Conservation (phyloP, 2,113 vertebrate genomes). For the Bos javanicus region DNA sequence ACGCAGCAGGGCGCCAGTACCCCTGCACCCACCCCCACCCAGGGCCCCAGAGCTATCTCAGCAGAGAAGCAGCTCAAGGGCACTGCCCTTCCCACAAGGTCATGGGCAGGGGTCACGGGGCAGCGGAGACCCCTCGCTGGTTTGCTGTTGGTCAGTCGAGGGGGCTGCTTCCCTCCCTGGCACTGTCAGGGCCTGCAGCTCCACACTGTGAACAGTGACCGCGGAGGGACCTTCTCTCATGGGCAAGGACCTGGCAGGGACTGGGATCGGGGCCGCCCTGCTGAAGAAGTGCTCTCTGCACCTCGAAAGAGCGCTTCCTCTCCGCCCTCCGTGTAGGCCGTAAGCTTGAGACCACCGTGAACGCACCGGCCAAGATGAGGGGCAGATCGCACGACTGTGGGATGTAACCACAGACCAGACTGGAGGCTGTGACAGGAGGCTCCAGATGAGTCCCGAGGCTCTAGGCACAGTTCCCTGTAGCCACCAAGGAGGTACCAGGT, state of each 20-base stretch:
- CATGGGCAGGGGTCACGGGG: neutral
- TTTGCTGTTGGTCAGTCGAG: neutral
- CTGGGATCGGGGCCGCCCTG: neutral
- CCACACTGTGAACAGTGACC: neutral
- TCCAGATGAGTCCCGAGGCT: neutral
- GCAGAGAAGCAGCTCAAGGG: neutral
- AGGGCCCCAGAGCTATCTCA: neutral
- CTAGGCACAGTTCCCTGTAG: neutral
- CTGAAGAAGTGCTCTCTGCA: neutral
- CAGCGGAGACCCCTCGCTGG: neutral
- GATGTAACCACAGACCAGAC: neutral
- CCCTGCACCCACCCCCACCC: neutral
- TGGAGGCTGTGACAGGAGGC: fast-evolving
- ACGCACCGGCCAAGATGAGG: neutral
- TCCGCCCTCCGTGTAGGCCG: neutral
- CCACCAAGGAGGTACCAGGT: neutral
- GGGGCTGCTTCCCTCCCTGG: too few species aligned
- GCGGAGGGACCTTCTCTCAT: neutral
- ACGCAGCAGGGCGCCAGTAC: too few species aligned
- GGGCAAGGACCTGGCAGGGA: neutral
- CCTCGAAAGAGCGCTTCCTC: fast-evolving
- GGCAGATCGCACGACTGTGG: neutral
- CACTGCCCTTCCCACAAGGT: neutral
- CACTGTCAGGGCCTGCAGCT: neutral
- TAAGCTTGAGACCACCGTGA: neutral